Base-by-base conservation (phyloP, 1,140 invertebrate genomes). In the Archegozetes longisetosus region DNA sequence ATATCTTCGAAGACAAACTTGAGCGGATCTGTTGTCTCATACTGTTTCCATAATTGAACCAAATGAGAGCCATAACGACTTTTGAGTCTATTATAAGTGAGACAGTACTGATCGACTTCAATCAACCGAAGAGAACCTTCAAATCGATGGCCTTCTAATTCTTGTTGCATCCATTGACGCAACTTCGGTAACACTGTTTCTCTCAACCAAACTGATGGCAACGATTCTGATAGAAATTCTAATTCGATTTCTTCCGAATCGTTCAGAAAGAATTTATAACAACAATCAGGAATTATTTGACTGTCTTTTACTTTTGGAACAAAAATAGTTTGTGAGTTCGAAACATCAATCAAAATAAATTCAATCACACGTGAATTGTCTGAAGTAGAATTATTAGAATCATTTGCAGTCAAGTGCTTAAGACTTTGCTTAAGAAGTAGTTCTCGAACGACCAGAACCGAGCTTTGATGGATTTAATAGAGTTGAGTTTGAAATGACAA, bases 1-100 rank as follows among this genome's bases (percentile, higher is more conserved):
- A 98, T 77, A 71, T 98, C 94, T 78, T 98, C 93, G 76, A 86
- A 92, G 4, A 98, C 86, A 78, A 87, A 95, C 74, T 98, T 98
- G 46, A 80, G 69, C 14, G 93, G 89, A 75, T 96, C 88, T 32
- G 93, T 98, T 64, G 78, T 84, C 29, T 61, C 59, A 23, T 60
- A n/a, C 22, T 28, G 61, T 12, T 17, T 32, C 59, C 59, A 61
- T 2, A 61, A 29, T n/a, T 61, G 6, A 24, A 61, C 14, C 46
- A 61, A 32, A 47, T 27, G 40, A 22, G 13, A n/a, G 26, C 60
- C 27, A 32, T 61, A 61, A 28, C 29, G 61, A 27, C 9, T n/a
- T 24, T 61, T 61, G 6, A 61, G 20, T 12, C 59, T 27, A 28
- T 61, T 61, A 52, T 61, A 61, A 29, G 58, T 55, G 9, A n/a